Base-by-base conservation (phyloP, 1,140 invertebrate species). In the Holcopasites calliopsidis region DNA sequence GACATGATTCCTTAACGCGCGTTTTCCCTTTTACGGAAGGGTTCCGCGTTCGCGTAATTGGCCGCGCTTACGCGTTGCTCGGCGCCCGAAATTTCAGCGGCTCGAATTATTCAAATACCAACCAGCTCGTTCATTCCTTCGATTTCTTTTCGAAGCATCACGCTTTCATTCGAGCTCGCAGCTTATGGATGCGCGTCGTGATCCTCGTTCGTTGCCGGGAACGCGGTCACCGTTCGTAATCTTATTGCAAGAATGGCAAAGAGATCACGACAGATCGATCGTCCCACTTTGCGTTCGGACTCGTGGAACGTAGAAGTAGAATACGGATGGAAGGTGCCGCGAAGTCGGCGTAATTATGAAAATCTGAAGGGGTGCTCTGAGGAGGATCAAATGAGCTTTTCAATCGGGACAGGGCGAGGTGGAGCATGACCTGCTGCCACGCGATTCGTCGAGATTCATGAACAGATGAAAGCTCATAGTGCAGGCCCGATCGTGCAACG, bases 21-120 rank as follows among this genome's bases (percentile, higher is more conserved):
- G 70, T 81, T 85, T 86, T 85, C 82, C 86, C 85, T 84, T 87
- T 85, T 85, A 84, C 84, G 85, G 85, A 84, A 85, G 75, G 70
- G 71, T 79, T 82, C 83, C 77, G 84, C 78, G 84, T 85, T 78
- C 77, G 83, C 72, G 80, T 84, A 84, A 84, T 85, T 83, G 76
- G n/a, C 76, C 70, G 66, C 66, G 54, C 65, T 75, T n/a, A n/a
- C n/a, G 49, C 52, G 52, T 68, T 38, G 57, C 28, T 44, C 57
- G 61, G 21, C 47, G 57, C 28, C 47, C 52, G 52, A 84, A 84
- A 80, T 84, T 84, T 60, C 38, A 65, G 6, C 5, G 5, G 21
- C 10, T 61, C 18, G 31, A 38, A 35, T 11, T 35, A 0, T 10
- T 57, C n/a, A 52, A 38, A 55, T 40, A 33, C n/a, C 18, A n/a